phyloP scores from a whole-genome alignment of 2,888 invertebrate genomes.

The Auanema freiburgensis region DNA sequence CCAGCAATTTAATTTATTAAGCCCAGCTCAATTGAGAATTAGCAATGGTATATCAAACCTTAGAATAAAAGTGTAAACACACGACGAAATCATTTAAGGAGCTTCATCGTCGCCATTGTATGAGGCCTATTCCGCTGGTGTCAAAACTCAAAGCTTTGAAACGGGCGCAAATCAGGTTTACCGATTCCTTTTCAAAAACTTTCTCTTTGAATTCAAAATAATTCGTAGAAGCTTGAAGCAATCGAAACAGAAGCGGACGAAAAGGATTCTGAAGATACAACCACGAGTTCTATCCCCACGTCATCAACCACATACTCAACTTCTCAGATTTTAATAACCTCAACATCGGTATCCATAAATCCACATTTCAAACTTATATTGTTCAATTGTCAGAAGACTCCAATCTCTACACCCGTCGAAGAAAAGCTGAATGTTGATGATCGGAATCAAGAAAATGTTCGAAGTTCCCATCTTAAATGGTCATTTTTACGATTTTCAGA shows the following conservation, averaged over 20 bases:
- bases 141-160: no score
- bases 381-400: background rate
- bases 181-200: background rate
- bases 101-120: no score
- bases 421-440: no score
- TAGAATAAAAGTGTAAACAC: no score
- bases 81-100: no score
- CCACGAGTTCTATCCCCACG: background rate
- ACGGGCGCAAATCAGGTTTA: conserved; percentile 1
- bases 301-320: no score
- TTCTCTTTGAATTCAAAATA: background rate
- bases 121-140: no score
- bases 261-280: background rate
- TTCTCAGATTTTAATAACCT: background rate
- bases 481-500: background rate
- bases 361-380: background rate
- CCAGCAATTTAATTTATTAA: no score
- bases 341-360: background rate
- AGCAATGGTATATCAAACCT: no score
- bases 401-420: background rate
- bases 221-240: conserved; percentile 8
- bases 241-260: conserved; percentile 1
- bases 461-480: conserved; percentile 1
- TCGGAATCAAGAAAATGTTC: background rate
- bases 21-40: no score